phyloP scores from a whole-genome alignment of 2,888 invertebrate genomes.

The Andrena dorsata region DNA sequence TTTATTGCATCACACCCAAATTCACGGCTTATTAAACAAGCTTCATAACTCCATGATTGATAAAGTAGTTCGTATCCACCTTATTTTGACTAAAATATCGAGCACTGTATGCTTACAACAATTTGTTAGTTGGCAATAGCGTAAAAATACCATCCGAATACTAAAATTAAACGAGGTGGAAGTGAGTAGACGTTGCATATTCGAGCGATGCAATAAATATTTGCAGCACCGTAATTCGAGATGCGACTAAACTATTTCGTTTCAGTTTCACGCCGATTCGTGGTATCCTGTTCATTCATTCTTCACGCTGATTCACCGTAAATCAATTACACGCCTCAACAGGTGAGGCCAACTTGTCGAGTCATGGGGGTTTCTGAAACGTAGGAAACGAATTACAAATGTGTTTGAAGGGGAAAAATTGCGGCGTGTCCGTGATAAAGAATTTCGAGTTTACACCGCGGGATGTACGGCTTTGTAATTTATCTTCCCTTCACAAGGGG shows the following conservation, averaged over 20 bases:
- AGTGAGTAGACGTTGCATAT: no score
- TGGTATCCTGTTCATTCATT: not conserved
- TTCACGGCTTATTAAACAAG: no score
- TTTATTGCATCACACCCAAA: no score
- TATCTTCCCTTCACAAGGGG: conserved; percentile 59
- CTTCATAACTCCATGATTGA: no score
- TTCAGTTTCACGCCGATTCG: not conserved
- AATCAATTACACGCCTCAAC: conserved; percentile 11
- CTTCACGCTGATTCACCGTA: conserved; percentile 7
- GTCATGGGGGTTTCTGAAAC: conserved; percentile 27
- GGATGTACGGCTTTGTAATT: conserved; percentile 67
- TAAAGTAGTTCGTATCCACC: no score
- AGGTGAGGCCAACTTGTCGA: conserved; percentile 8
- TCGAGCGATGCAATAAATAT: no score
- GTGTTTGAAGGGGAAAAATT: conserved; percentile 14
- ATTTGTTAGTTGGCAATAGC: no score
- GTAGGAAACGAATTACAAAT: conserved; percentile 40
- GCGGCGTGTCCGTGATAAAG: conserved; percentile 50
- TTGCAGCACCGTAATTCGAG: no score
- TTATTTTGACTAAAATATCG: no score
- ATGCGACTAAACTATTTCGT: not conserved
- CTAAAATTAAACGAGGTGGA: no score
- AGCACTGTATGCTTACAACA: no score
- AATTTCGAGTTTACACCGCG: conserved; percentile 67
- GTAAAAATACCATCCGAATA: no score